Conservation (phyloP, 2,113 vertebrate species). For the Ranitomeya variabilis region DNA sequence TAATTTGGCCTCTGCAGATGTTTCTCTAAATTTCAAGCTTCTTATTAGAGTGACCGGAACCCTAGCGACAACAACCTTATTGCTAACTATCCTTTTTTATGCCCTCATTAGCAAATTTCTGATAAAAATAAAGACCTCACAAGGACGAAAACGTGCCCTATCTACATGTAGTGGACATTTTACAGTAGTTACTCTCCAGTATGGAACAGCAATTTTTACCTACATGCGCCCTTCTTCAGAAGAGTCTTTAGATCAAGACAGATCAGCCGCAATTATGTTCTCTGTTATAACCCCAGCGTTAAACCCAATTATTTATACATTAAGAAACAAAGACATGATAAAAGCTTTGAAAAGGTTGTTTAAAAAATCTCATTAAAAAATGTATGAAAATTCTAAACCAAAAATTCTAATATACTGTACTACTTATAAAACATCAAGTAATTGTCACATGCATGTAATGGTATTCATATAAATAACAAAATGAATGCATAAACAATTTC, state of each 20-base stretch:
- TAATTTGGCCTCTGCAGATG: background rate
- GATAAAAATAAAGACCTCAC: background rate
- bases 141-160: background rate
- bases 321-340: background rate
- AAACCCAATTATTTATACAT: background rate
- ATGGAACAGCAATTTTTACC: background rate
- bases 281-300: background rate
- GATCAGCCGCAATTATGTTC: background rate
- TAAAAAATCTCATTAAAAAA: too few species aligned
- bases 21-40: background rate
- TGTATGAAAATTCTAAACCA: too few species aligned
- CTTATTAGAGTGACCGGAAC: background rate
- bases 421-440: too few species aligned
- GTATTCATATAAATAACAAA: too few species aligned
- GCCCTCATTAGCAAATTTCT: background rate
- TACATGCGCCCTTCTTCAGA: background rate
- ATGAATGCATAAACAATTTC: too few species aligned
- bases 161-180: background rate
- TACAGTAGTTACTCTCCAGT: background rate
- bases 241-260: background rate
- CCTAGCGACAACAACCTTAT: background rate
- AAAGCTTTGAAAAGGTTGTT: background rate
- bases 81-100: background rate
- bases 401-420: too few species aligned
- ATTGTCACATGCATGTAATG: too few species aligned